Evolutionary conservation across 2,113 vertebrate genomes (phyloP), one percentile per base, ranked within the genome.

Genomic region (Cinclus cinclus): DNA sequence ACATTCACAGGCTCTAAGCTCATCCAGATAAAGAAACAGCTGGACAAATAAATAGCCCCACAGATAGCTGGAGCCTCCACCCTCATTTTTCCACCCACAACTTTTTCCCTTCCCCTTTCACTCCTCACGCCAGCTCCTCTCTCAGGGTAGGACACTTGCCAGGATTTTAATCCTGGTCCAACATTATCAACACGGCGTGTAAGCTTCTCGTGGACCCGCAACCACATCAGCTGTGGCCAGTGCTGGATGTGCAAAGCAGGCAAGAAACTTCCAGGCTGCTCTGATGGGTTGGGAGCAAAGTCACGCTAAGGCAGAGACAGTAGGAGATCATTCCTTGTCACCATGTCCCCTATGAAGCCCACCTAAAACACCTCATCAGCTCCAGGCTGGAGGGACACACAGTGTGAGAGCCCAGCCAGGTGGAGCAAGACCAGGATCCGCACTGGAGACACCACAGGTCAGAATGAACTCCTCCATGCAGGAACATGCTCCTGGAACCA

Each of bases 31-130:
- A 86, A 90, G 90, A 92, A 94, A 85, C 88, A 93, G 90, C 92
- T 96, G 96, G 96, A 90, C 75, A 89, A 93, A 95, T 87, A 96
- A 94, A 94, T 53, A 94, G 91, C 80, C 86, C 83, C 91, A 88
- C 65, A 59, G 92, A 96, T 89, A 83, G 81, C 78, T 87, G 47
- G 20, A 95, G 92, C 87, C 91, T 76, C 92, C 91, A 81, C 89
- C 88, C 92, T 95, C 82, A 88, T 95, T 95, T 62, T 94, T 95
- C 91, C 92, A 92, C 91, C 87, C 96, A 91, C 92, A 90, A 68
- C 62, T 59, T 94, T 81, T 92, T 89, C 91, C 87, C 35, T 91
- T 94, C 89, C 49, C 83, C 37, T 71, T 74, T 42, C 69, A 20
- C 74, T 94, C 74, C 64, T 93, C 81, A 55, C 1, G 0, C 52